These are phyloP conservation scores for Menidia beryllina DNA, from an alignment of 2,113 vertebrate species.

Conservation along the genomic window DNA sequence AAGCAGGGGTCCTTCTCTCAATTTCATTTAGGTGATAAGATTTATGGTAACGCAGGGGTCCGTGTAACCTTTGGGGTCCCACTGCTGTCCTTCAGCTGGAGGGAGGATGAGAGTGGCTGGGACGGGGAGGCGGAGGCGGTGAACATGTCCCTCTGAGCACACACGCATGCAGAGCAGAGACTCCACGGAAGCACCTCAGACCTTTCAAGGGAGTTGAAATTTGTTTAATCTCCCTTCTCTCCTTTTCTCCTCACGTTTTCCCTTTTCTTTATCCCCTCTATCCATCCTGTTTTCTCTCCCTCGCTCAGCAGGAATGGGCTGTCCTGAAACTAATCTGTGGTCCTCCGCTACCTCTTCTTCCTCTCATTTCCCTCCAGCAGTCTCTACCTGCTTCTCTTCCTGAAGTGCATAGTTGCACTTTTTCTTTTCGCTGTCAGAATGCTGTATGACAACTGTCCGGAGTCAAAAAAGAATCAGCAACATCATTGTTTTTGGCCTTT, in stretches of 20 bases:
- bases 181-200: conserved; percentile 49
- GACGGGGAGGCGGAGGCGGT: conserved; percentile 27
- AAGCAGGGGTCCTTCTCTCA: conserved; percentile 77
- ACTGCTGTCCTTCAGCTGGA: conserved; percentile 73
- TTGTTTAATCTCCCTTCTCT: conserved; percentile 72
- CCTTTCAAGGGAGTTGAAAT: conserved; percentile 64
- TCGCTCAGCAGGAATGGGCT: conserved; percentile 68
- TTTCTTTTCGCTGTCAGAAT: conserved; percentile 12
- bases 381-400: conserved; percentile 43
- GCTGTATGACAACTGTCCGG: conserved; percentile 10
- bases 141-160: conserved; percentile 42
- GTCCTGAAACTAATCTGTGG: conserved; percentile 81
- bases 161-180: conserved; percentile 19
- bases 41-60: conserved; percentile 83
- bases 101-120: conserved; percentile 57
- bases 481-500: not conserved
- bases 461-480: not conserved
- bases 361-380: conserved; percentile 37
- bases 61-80: conserved; percentile 79
- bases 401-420: conserved; percentile 22
- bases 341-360: conserved; percentile 65
- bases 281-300: conserved; percentile 67
- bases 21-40: conserved; percentile 85
- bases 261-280: conserved; percentile 65
- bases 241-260: conserved; percentile 55